These are phyloP conservation scores for Anguilla megastoma DNA, from an alignment of 2,797 vertebrate species.

Conservation along the genomic window DNA sequence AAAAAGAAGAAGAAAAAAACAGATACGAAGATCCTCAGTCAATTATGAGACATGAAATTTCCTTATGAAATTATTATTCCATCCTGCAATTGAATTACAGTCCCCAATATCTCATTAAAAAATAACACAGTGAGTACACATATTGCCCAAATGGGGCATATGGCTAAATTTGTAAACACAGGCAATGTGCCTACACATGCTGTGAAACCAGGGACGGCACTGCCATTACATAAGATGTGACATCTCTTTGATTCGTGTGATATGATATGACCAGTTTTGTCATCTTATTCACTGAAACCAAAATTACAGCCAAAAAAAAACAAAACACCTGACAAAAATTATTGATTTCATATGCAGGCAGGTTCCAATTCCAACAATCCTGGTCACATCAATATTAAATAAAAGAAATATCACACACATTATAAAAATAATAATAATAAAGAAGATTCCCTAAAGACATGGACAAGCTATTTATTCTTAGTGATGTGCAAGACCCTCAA, in stretches of 20 bases:
- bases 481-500: neutral
- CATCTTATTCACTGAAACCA: neutral
- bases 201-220: neutral
- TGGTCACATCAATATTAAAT: neutral
- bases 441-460: neutral
- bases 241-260: neutral
- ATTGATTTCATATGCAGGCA: neutral
- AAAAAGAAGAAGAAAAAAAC: neutral
- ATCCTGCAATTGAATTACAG: neutral
- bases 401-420: neutral
- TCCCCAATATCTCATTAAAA: constrained; percentile 5
- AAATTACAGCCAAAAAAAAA: neutral
- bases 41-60: neutral
- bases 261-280: neutral
- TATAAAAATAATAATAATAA: neutral
- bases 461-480: neutral
- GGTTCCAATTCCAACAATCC: neutral
- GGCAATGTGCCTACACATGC: neutral
- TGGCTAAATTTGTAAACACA: neutral
- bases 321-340: neutral
- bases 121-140: neutral
- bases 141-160: neutral
- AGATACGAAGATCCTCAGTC: neutral
- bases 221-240: neutral
- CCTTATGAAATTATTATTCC: neutral